Percentiles rank a stretch among this genome's conserved stretches.
phyloP scores from a whole-genome alignment of 2,113 vertebrate genomes.

The Anolis carolinensis region DNA sequence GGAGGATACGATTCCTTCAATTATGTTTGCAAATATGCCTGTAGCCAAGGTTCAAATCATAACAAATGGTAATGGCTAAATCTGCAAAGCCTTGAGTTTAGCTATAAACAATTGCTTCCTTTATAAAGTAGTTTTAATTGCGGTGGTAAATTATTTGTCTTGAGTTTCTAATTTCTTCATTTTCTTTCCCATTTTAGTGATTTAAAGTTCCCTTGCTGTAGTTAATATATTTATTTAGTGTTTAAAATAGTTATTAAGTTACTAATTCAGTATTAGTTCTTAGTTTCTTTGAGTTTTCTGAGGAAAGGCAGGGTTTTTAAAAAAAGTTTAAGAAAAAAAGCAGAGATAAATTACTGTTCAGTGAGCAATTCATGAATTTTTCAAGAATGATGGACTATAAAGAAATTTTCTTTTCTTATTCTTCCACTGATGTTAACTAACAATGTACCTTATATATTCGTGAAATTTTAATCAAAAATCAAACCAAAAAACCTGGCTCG shows the following conservation, averaged over 20 bases:
- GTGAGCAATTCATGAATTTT: not conserved
- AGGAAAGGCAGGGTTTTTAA: not conserved
- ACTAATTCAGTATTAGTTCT: not conserved
- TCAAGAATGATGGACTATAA: not conserved
- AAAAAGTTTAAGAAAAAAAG: slow-evolving; percentile 19
- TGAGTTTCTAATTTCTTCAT: not conserved
- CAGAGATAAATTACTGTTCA: slow-evolving; percentile 6
- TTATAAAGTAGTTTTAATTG: not conserved
- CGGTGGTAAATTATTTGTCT: not conserved
- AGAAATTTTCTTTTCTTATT: not conserved
- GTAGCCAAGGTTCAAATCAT: not conserved
- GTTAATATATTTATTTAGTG: not conserved
- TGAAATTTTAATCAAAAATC: too few relatives aligned
- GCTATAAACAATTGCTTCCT: not conserved
- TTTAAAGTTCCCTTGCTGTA: not conserved
- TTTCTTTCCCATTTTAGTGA: not conserved
- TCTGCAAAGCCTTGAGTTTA: not conserved
- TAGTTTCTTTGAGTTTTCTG: not conserved
- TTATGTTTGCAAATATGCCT: too few relatives aligned
- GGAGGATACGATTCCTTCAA: too few relatives aligned
- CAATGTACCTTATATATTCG: too few relatives aligned
- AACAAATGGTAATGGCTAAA: not conserved
- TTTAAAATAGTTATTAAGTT: not conserved
- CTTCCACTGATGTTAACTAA: too few relatives aligned
- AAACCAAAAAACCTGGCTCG: too few relatives aligned